Evolutionary conservation across 92 coral and sea anemone species (phyloP).

Genomic region (Meandrina meandrites): DNA sequence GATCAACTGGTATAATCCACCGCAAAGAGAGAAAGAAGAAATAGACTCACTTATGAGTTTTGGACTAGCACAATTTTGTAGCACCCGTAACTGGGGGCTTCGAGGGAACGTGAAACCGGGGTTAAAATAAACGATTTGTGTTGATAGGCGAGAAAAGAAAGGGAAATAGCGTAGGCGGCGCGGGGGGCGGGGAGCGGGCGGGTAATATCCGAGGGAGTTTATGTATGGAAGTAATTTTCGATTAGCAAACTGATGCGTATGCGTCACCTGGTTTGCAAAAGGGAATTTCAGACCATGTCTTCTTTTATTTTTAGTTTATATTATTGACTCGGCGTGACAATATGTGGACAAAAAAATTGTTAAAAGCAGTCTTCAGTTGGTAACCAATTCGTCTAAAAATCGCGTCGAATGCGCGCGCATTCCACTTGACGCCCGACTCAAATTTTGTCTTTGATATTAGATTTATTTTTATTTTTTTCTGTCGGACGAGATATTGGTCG

Average conservation of each 20-base stretch:
- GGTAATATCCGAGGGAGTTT: too few species aligned
- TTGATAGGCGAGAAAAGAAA: too few species aligned
- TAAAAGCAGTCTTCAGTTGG: neutral
- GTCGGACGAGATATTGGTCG: neutral
- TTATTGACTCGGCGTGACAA: too few species aligned
- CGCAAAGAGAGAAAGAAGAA: neutral
- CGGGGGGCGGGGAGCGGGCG: too few species aligned
- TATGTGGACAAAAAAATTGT: neutral
- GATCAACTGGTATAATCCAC: neutral
- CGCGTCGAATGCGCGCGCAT: neutral
- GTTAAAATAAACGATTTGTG: too few species aligned
- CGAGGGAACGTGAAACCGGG: too few species aligned
- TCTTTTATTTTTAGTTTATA: neutral
- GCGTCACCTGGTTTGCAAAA: neutral
- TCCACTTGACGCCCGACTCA: neutral
- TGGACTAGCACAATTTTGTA: neutral
- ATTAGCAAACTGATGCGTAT: neutral
- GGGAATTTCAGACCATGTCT: neutral
- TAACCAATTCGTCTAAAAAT: neutral
- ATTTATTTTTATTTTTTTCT: neutral
- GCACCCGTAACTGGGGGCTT: too few species aligned
- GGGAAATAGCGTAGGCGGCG: too few species aligned
- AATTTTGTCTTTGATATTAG: too few species aligned
- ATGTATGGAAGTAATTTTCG: too few species aligned
- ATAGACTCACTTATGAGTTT: neutral